Evolutionary conservation across 2,888 invertebrate species (phyloP).

Genomic region (Panzeria rudis): DNA sequence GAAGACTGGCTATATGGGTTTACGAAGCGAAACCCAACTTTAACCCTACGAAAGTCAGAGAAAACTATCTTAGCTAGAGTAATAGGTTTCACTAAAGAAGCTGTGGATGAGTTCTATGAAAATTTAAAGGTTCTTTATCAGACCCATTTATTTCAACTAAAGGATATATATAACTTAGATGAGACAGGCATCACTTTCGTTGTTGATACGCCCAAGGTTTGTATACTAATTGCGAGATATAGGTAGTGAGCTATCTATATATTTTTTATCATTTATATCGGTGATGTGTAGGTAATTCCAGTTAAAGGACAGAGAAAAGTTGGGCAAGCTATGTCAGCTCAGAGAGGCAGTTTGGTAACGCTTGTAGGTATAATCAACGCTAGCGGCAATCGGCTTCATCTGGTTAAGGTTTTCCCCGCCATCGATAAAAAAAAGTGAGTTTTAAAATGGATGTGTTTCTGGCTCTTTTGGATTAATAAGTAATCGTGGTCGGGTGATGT

Average conservation of each 20-base stretch:
- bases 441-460: too few relatives aligned
- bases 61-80: constrained; percentile 13
- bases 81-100: constrained; percentile 39
- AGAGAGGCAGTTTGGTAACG: constrained; percentile 7
- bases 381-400: too few relatives aligned
- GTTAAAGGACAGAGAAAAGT: not conserved
- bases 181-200: not conserved
- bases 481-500: too few relatives aligned
- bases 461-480: too few relatives aligned
- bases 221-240: not conserved
- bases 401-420: too few relatives aligned
- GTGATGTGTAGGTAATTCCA: not conserved
- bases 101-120: constrained; percentile 46
- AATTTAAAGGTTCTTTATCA: constrained; percentile 41
- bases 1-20: constrained; percentile 59
- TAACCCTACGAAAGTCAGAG: constrained; percentile 33
- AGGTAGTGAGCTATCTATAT: not conserved
- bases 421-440: too few relatives aligned
- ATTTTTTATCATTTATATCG: not conserved
- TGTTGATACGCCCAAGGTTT: not conserved
- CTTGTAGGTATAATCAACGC: too few relatives aligned
- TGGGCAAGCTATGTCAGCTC: not conserved
- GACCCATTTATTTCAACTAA: constrained; percentile 38
- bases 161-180: constrained; percentile 17
- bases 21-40: constrained; percentile 55